Evolutionary conservation across 1,140 invertebrate species (phyloP).

Genomic region (Harpegnathos saltator): DNA sequence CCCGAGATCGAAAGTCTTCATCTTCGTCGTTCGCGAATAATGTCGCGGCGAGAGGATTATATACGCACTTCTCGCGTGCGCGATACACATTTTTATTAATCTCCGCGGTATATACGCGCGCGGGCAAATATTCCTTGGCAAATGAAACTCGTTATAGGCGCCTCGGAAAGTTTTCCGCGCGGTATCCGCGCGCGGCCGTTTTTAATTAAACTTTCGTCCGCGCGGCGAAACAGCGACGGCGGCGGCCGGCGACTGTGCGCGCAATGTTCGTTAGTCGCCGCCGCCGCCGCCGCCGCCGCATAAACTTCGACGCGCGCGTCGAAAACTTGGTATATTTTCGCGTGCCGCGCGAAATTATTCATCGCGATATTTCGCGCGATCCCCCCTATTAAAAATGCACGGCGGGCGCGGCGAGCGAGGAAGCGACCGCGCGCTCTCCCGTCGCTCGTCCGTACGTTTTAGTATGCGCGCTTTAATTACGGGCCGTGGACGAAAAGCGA

Average conservation of each 20-base stretch:
- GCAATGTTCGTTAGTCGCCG: slow-evolving; percentile 31
- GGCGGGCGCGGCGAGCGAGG: neutral
- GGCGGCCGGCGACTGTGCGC: slow-evolving; percentile 17
- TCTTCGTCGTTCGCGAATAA: neutral
- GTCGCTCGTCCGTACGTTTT: slow-evolving; percentile 42
- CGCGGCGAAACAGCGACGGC: slow-evolving; percentile 26
- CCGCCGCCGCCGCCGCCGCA: slow-evolving; percentile 10
- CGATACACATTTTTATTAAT: slow-evolving; percentile 30
- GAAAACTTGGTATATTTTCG: slow-evolving; percentile 48
- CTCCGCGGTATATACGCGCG: slow-evolving; percentile 8
- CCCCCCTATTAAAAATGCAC: slow-evolving; percentile 49
- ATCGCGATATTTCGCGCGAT: slow-evolving; percentile 55
- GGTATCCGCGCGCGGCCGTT: slow-evolving; percentile 23
- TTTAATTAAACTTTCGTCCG: slow-evolving; percentile 59
- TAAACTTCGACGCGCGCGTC: slow-evolving; percentile 42
- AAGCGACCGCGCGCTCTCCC: slow-evolving; percentile 19
- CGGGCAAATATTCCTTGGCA: slow-evolving; percentile 52
- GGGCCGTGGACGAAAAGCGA: slow-evolving; percentile 25
- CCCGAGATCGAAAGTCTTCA: neutral
- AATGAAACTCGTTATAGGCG: slow-evolving; percentile 43
- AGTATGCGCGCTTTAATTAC: slow-evolving; percentile 69
- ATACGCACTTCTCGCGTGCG: neutral
- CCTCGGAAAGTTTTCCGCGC: slow-evolving; percentile 29
- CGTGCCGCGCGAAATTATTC: slow-evolving; percentile 44
- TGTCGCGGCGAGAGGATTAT: slow-evolving; percentile 9